Percentiles rank a stretch among this genome's conserved stretches.
Conservation (phyloP, 2,888 invertebrate species). For the Sthenelais limicola region DNA sequence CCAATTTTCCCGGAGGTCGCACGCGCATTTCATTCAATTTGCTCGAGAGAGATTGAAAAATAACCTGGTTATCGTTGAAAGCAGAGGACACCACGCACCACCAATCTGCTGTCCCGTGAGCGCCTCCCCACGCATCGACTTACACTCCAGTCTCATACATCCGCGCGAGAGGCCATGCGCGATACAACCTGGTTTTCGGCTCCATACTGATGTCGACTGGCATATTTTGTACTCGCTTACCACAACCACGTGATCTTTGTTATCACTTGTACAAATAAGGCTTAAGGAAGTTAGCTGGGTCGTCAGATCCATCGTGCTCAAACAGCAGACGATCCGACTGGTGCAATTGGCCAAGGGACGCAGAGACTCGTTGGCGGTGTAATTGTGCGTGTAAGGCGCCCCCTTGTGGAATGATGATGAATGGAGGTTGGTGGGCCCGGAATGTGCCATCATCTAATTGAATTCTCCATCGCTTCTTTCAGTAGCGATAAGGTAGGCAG, state of each 20-base stretch:
- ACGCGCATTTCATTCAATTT: constrained; percentile 39
- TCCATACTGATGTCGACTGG: constrained; percentile 26
- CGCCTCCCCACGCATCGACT: constrained; percentile 4
- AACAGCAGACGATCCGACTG: neutral
- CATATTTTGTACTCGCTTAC: neutral
- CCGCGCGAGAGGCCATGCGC: constrained; percentile 1
- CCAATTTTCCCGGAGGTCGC: constrained; percentile 38
- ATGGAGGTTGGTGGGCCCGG: constrained; percentile 24
- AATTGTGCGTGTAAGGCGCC: constrained; percentile 35
- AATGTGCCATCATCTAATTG: constrained; percentile 34
- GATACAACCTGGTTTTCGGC: constrained; percentile 21
- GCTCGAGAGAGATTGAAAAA: constrained; percentile 39
- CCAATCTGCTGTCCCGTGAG: constrained; percentile 27
- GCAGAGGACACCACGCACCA: constrained; percentile 33
- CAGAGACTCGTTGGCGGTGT: constrained; percentile 29
- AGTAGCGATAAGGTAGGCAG: constrained; percentile 27
- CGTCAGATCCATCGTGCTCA: neutral
- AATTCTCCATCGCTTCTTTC: constrained; percentile 31
- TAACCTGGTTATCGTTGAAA: constrained; percentile 32
- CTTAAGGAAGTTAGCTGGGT: constrained; percentile 27
- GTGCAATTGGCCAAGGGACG: constrained; percentile 35
- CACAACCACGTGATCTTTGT: constrained; percentile 24
- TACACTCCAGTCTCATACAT: constrained; percentile 20
- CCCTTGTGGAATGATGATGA: constrained; percentile 38
- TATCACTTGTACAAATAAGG: constrained; percentile 34